A percentile compares a stretch with the other conserved stretches of the same genome.
phyloP scores from a whole-genome alignment of 2,888 invertebrate genomes.

The Nasonovia ribisnigri region DNA sequence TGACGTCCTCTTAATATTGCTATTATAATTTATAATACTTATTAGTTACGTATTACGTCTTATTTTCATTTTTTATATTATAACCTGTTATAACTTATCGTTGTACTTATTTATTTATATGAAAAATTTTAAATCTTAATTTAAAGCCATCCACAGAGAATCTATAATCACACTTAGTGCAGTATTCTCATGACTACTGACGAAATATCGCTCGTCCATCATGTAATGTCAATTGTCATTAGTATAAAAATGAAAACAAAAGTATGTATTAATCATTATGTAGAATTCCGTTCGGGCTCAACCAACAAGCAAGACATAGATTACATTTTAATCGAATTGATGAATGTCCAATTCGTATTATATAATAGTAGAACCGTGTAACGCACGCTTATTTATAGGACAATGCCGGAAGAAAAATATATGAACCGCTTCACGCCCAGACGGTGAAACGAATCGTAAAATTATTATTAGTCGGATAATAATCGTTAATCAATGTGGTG shows the following conservation, averaged over 20 bases:
- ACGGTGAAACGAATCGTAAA: conserved; percentile 18
- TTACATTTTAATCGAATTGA: neutral
- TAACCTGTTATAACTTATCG: too few species aligned
- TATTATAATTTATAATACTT: neutral
- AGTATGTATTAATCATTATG: neutral
- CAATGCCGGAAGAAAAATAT: neutral
- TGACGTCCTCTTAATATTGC: neutral
- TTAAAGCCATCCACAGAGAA: neutral
- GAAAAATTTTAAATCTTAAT: neutral
- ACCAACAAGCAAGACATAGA: neutral
- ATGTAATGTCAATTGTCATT: neutral
- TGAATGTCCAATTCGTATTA: neutral
- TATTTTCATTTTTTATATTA: neutral
- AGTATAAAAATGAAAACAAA: neutral
- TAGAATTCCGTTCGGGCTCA: neutral
- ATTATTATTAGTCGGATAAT: conserved; percentile 15
- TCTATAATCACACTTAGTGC: neutral
- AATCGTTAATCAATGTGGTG: conserved; percentile 20
- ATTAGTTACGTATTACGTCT: neutral
- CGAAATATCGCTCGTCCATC: neutral
- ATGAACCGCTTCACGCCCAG: neutral
- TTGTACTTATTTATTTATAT: neutral
- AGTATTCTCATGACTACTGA: neutral
- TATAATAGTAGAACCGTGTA: neutral
- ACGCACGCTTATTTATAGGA: neutral